Conservation (phyloP, 1,140 invertebrate genomes). For the Saxidomus purpurata region DNA sequence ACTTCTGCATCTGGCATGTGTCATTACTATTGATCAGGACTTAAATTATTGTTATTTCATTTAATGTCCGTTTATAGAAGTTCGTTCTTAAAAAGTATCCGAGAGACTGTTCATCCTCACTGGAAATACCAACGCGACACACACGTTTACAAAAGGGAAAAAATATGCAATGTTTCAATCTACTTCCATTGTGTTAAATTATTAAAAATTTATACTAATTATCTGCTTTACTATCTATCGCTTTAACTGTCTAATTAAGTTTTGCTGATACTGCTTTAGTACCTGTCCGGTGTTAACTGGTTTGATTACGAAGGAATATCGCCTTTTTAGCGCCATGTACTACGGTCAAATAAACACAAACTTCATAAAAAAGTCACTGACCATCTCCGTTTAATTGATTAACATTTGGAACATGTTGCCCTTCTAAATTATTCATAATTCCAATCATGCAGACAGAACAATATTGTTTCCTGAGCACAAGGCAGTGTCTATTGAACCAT, state of each 20-base stretch:
- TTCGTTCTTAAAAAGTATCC: no score
- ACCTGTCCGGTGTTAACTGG: background rate
- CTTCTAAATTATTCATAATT: slow-evolving; percentile 18
- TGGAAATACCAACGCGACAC: no score
- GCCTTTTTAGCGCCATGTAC: background rate
- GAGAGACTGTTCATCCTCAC: no score
- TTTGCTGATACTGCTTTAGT: background rate
- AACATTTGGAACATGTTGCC: slow-evolving; percentile 2
- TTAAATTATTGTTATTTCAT: no score
- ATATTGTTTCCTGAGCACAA: background rate
- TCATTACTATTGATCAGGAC: no score
- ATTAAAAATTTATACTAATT: no score
- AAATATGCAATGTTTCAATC: no score
- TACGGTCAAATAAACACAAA: background rate
- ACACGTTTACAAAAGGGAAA: no score
- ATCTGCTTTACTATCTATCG: background rate
- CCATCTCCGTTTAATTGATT: background rate
- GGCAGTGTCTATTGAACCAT: background rate
- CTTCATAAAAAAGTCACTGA: background rate
- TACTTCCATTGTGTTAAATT: no score
- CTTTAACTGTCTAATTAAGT: slow-evolving; percentile 2
- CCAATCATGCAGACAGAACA: background rate
- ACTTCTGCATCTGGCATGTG: no score
- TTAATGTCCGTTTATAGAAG: no score
- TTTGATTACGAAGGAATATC: background rate